phyloP scores from a whole-genome alignment of 2,888 invertebrate species.

The Erynnis tages region DNA sequence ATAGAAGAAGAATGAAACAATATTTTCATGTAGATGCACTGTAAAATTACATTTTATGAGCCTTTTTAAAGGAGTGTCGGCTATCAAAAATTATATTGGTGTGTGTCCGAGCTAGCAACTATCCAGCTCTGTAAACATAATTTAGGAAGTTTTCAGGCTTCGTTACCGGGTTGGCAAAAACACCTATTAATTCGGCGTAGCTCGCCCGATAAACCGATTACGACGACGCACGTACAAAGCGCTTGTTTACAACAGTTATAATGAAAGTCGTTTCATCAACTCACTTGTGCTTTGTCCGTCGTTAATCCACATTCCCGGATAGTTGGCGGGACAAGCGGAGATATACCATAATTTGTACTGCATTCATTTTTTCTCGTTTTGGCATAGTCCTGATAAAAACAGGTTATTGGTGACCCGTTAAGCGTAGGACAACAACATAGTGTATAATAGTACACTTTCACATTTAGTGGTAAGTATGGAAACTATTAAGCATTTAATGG shows the following conservation, averaged over 20 bases:
- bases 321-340: conserved; percentile 16
- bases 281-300: conserved; percentile 12
- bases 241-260: conserved; percentile 31
- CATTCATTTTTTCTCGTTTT: no score
- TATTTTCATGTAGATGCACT: no score
- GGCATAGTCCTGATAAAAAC: no score
- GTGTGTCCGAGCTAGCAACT: not conserved
- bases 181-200: conserved; percentile 44
- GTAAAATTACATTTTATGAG: no score
- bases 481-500: no score
- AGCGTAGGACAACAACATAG: no score
- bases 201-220: conserved; percentile 55
- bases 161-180: conserved; percentile 37
- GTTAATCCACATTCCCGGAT: conserved; percentile 16
- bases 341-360: not conserved
- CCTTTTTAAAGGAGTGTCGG: no score
- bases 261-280: conserved; percentile 30
- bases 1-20: no score
- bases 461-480: no score
- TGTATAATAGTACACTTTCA: no score
- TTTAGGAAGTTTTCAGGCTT: conserved; percentile 28
- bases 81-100: no score
- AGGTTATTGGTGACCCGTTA: no score
- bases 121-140: not conserved
- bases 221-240: conserved; percentile 31